Evolutionary conservation across 2,113 vertebrate genomes (phyloP).

Genomic region (Ceratotherium simum): DNA sequence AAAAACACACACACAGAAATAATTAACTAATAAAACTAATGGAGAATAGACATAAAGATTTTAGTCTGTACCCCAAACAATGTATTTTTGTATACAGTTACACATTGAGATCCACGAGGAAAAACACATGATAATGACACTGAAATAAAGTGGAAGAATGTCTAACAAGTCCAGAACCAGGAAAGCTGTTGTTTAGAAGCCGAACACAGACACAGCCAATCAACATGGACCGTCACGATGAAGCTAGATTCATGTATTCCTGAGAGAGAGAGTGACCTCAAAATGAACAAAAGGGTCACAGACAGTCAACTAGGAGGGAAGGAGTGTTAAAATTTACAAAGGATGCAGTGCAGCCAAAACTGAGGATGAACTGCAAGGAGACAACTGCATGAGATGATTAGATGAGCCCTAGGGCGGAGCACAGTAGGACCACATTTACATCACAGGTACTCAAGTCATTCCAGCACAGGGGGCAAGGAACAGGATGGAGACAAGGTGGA

Average conservation of each 20-base stretch:
- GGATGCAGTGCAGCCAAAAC: background rate
- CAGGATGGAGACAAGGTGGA: background rate
- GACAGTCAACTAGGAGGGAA: background rate
- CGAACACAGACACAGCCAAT: background rate
- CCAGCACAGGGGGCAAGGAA: background rate
- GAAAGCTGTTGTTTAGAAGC: background rate
- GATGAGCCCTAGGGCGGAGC: background rate
- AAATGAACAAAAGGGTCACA: background rate
- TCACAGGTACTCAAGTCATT: background rate
- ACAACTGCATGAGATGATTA: background rate
- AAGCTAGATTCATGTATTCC: background rate
- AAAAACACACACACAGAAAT: background rate
- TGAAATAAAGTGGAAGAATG: background rate
- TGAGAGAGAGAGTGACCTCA: background rate
- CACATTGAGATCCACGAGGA: background rate
- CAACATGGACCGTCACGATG: background rate
- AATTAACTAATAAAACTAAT: background rate
- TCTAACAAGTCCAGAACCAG: background rate
- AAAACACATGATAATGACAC: background rate
- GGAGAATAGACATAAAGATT: background rate
- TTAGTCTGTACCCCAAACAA: background rate
- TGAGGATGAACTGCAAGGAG: background rate
- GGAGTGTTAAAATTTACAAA: background rate
- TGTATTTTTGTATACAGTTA: background rate
- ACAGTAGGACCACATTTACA: accelerated